These are phyloP conservation scores for Formicarius rufipectus DNA, from an alignment of 2,113 vertebrate genomes.

Conservation along the genomic window DNA sequence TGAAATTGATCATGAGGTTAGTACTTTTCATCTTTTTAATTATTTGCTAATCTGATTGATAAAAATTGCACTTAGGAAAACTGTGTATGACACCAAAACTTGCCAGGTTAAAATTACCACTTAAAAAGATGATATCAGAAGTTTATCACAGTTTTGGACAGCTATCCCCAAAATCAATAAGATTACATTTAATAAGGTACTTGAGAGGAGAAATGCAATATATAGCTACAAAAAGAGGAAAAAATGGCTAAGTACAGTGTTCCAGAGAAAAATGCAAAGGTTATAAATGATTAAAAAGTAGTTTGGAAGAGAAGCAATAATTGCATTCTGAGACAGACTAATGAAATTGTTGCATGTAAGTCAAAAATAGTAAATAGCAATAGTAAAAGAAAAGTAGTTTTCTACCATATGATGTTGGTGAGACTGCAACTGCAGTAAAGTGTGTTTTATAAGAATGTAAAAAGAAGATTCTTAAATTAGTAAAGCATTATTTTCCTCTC, in stretches of 20 bases:
- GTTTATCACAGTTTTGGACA: neutral
- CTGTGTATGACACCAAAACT: neutral
- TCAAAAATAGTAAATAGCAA: neutral
- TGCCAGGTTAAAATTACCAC: neutral
- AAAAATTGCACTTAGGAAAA: neutral
- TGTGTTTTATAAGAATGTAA: neutral
- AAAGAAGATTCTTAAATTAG: neutral
- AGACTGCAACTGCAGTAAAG: neutral
- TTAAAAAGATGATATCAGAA: neutral
- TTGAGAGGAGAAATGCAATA: neutral
- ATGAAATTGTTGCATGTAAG: neutral
- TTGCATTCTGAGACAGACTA: neutral
- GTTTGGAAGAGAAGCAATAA: neutral
- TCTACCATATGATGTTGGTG: neutral
- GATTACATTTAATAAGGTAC: neutral
- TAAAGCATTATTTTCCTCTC: neutral
- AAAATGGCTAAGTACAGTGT: neutral
- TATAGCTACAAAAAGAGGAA: neutral
- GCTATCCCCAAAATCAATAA: neutral
- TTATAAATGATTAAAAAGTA: neutral
- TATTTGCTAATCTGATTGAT: neutral
- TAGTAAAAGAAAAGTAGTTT: neutral
- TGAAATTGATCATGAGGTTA: neutral
- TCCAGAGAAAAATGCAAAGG: neutral
- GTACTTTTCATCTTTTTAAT: neutral